Evolutionary conservation across 2,797 vertebrate species (phyloP).

Genomic region (Anniella stebbinsi): DNA sequence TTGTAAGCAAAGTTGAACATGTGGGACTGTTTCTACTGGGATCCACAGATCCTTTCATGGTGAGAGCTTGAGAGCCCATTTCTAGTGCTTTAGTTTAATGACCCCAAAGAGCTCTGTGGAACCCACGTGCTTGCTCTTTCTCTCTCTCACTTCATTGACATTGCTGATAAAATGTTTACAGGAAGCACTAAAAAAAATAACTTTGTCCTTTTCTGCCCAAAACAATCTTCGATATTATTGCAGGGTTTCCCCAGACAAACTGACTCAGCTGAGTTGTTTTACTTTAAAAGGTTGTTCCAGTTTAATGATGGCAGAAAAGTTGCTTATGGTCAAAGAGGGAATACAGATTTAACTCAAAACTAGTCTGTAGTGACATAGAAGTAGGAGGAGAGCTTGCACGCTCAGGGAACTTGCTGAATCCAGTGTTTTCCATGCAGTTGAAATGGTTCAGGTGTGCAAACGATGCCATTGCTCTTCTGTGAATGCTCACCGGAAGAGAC

Average conservation of each 20-base stretch:
- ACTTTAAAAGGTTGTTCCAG: not conserved
- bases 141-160: not conserved
- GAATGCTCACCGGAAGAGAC: conserved; percentile 22
- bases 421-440: not conserved
- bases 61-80: not conserved
- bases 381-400: not conserved
- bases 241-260: not conserved
- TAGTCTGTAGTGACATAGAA: no score
- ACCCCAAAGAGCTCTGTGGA: not conserved
- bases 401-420: conserved; percentile 41
- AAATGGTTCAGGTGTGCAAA: conserved; percentile 8
- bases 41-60: not conserved
- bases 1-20: not conserved
- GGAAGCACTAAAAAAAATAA: no score
- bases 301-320: not conserved
- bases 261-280: not conserved
- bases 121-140: not conserved
- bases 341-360: not conserved
- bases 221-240: not conserved
- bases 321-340: not conserved
- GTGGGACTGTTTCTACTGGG: no score
- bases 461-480: conserved; percentile 21
- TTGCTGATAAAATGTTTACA: not conserved
- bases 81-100: not conserved
- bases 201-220: no score